phyloP scores from a whole-genome alignment of 2,888 invertebrate genomes.

The Monoplex corrugatus region DNA sequence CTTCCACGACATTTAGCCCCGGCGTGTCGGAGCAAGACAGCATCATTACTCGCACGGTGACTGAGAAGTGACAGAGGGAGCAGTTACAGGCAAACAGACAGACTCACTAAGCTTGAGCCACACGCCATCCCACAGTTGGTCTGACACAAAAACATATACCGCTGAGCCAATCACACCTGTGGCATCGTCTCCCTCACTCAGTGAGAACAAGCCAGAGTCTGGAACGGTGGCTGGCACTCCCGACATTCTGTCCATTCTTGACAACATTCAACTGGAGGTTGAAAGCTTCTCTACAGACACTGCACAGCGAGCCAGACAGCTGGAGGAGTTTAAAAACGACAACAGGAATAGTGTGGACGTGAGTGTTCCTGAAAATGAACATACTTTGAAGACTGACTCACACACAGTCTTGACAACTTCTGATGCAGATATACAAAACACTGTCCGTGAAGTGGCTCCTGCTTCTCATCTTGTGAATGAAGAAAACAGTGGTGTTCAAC shows the following conservation, averaged over 20 bases:
- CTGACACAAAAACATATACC: background rate
- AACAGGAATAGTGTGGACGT: background rate
- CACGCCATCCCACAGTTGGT: background rate
- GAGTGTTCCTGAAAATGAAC: background rate
- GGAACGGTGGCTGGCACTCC: background rate
- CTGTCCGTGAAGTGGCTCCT: background rate
- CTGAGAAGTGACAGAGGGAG: background rate
- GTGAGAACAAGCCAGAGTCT: background rate
- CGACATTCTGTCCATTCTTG: constrained; percentile 54
- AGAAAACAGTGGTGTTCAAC: background rate
- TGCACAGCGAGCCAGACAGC: constrained; percentile 29
- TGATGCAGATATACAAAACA: background rate
- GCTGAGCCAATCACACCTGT: background rate
- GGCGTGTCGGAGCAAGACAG: background rate
- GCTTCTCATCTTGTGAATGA: background rate
- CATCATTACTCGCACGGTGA: background rate
- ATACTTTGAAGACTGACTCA: background rate
- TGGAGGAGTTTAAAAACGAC: background rate
- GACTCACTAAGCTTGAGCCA: background rate
- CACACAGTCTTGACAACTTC: background rate
- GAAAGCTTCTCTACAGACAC: constrained; percentile 30
- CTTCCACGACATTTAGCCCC: background rate
- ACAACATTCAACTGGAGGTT: constrained; percentile 48
- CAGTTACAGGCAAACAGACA: background rate
- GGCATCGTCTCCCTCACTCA: background rate